Base-by-base conservation (phyloP, 2,888 invertebrate species). In the Lasioglossum lativentre region DNA sequence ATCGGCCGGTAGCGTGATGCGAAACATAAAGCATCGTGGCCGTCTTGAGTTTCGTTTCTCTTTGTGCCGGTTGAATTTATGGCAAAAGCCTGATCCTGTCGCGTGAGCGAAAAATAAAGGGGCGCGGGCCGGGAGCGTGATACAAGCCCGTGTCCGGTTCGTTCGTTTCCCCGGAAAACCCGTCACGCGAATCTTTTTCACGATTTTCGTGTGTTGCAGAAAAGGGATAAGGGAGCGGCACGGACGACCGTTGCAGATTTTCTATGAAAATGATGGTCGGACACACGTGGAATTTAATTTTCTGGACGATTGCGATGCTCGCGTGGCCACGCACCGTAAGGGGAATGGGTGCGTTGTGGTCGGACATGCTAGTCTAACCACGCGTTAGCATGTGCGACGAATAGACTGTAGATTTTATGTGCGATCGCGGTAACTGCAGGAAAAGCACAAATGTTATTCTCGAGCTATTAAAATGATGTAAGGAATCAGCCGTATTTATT, bases 1-100 rank as follows among this genome's bases (percentile, higher is more conserved):
- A 93, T 93, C 93, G 92, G 90, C 84, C 80, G 90, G 81, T 93
- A 89, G 93, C 93, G 93, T 93, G 93, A 93, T 90, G 89, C 88
- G 88, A 86, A 88, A 89, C 92, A 92, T 92, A 90, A 92, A 86
- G 88, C 90, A 89, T 90, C 86, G 90, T 86, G 80, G 82, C 85
- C 90, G 89, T 89, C 90, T 90, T 89, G 89, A 85, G 86, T 90
- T 90, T 90, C 90, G 89, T 85, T 87, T 80, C 86, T 82, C 89
- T 86, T 90, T 90, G 86, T 85, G 45, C 75, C 80, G 80, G 80
- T 16, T 63, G 84, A 86, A 90, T 90, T 90, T 90, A 90, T 86
- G 78, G 82, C 76, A 66, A 34, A 34, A 70, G 56, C 84, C 42
- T 30, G 75, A 87, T 85, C 86, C 80, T 89, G 89, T 90, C 88